Evolutionary conservation across 2,888 invertebrate genomes (phyloP).

Genomic region (Therioaphis trifolii): DNA sequence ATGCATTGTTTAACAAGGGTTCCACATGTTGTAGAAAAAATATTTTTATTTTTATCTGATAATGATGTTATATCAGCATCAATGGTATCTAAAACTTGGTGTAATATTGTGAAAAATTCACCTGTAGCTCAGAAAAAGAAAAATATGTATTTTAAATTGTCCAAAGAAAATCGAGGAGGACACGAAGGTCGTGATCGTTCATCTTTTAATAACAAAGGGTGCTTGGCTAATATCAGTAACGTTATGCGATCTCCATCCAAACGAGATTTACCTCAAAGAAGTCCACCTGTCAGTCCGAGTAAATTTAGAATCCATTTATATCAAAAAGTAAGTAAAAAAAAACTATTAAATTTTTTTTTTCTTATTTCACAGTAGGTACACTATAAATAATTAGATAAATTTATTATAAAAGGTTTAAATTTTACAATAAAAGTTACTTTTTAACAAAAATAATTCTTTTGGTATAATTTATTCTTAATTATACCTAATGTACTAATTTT

Average conservation of each 20-base stretch:
- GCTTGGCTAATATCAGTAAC: slow-evolving; percentile 45
- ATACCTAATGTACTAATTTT: no score
- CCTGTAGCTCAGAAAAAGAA: slow-evolving; percentile 47
- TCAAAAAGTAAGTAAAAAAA: slow-evolving; percentile 68
- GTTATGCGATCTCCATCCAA: slow-evolving; percentile 53
- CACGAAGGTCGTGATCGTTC: slow-evolving; percentile 33
- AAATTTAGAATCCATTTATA: slow-evolving; percentile 70
- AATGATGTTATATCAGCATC: slow-evolving; percentile 69
- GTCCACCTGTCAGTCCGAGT: slow-evolving; percentile 70
- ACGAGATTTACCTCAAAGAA: slow-evolving; percentile 67
- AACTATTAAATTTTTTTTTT: background rate
- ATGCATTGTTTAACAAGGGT: slow-evolving; percentile 68
- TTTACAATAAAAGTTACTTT: no score
- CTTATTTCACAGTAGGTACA: no score
- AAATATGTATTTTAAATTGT: slow-evolving; percentile 51
- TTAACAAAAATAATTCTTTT: no score
- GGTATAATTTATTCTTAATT: no score
- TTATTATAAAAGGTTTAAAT: no score
- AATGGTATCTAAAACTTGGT: slow-evolving; percentile 69
- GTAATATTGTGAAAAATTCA: slow-evolving; percentile 67
- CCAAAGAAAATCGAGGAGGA: slow-evolving; percentile 61
- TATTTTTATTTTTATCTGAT: slow-evolving; percentile 68
- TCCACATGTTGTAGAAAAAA: slow-evolving; percentile 68
- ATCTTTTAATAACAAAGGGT: slow-evolving; percentile 41
- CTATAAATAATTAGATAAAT: no score